Base-by-base conservation (phyloP, 2,113 vertebrate species). In the Passer domesticus region DNA sequence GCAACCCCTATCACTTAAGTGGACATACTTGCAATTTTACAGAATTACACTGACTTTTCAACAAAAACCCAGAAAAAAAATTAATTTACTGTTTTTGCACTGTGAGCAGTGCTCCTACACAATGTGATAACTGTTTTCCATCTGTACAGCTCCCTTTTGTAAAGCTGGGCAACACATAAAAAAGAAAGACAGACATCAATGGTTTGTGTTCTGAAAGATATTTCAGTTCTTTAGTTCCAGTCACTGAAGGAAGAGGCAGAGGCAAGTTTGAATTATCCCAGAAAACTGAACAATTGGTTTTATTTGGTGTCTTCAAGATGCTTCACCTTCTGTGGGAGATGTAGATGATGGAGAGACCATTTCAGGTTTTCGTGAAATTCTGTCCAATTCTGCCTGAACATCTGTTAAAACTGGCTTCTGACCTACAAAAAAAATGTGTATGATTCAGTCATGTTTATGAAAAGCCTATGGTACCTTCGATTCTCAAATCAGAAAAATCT, bases 361-460 rank as follows among this genome's bases (percentile, higher is more conserved):
- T 94, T 99, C 99, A 72, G 99, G 98, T 95, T 98, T 99, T 95
- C 98, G 99, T 97, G 99, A 98, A 95, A 99, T 99, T 97, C 99
- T 99, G 97, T 99, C 99, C 95, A 99, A 95, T 97, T 99, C 99
- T 27, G 99, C 99, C 77, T 99, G 99, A 97, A 99, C 99, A 33
- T 99, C 99, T 53, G 99, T 99, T 97, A 99, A 98, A 92, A 99
- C 99, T 95, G 99, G 98, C 94, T 99, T 99, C 64, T 99, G 99
- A 96, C 99, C 99, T 99, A 96, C 44, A 89, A 52, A 58, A 74
- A 9, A 93, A 92, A 89, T 4, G 37, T 30, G 14, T 19, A 70
- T 58, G n/a, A 30, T 68, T 82, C 78, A 69, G 77, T 83, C 55
- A 92, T 11, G 24, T 69, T 83, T 39, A 49, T 8, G 30, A 44